A percentile compares a stretch with the other conserved stretches of the same genome.
Conservation (phyloP, 2,797 vertebrate genomes). For the Amblyraja radiata region DNA sequence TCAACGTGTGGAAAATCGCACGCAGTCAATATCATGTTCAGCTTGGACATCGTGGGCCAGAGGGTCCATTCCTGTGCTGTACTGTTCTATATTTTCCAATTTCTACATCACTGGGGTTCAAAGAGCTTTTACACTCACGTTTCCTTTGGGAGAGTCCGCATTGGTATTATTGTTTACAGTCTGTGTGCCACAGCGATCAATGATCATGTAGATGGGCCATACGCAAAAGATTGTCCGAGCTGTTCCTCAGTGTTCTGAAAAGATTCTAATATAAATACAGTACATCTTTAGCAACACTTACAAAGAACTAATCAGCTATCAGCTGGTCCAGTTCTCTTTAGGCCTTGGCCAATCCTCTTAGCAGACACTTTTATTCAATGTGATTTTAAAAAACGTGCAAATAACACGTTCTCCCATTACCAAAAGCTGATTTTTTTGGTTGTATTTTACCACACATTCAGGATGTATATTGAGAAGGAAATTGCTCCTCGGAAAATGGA, state of each 20-base stretch:
- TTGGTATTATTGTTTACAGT: not conserved
- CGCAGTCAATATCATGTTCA: conserved; percentile 58
- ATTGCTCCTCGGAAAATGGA: not conserved
- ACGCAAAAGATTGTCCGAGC: not conserved
- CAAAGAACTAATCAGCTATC: not conserved
- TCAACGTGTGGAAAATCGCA: conserved; percentile 64
- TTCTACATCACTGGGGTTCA: not conserved
- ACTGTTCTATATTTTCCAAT: too few relatives aligned
- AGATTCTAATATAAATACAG: not conserved
- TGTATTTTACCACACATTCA: not conserved
- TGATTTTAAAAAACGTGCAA: not conserved
- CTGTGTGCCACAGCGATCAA: not conserved
- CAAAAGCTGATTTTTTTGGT: not conserved
- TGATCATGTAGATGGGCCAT: not conserved
- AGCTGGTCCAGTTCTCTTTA: not conserved
- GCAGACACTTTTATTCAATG: not conserved
- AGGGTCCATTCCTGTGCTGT: too few relatives aligned
- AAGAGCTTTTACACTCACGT: not conserved
- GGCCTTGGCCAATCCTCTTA: not conserved
- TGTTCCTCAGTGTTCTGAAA: not conserved
- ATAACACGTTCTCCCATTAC: not conserved
- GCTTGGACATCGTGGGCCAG: too few relatives aligned
- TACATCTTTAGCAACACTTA: not conserved
- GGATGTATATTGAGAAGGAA: too few relatives aligned
- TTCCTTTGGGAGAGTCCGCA: not conserved